Percentiles rank a stretch among this genome's conserved stretches.
These are phyloP conservation scores for Ashinkailepas kermadecensis DNA, from an alignment of 2,888 invertebrate genomes.

Conservation along the genomic window DNA sequence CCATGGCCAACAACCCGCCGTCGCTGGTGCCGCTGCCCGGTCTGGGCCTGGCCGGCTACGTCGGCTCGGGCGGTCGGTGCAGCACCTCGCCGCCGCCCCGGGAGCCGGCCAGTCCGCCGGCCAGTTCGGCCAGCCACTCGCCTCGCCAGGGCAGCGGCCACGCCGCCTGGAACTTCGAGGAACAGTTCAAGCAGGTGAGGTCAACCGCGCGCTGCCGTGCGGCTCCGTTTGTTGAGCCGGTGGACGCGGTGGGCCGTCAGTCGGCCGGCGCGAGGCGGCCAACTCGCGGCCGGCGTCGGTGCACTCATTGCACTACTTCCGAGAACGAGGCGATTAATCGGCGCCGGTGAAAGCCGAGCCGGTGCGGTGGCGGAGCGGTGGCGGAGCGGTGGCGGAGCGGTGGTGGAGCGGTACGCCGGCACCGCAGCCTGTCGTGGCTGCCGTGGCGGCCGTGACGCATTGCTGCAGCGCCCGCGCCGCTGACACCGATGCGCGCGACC, in stretches of 20 bases:
- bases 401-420: not conserved
- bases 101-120: not conserved
- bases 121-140: not conserved
- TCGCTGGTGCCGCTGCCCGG: constrained; percentile 15
- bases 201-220: not conserved
- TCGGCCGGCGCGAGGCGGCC: not conserved
- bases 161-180: constrained; percentile 20
- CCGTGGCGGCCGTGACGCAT: not conserved
- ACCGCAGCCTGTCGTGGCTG: not conserved
- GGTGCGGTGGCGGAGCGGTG: not conserved
- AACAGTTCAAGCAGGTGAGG: constrained; percentile 18
- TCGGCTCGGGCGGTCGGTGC: not conserved
- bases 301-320: not conserved
- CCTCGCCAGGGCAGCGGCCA: not conserved
- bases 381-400: no score
- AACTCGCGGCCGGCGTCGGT: not conserved
- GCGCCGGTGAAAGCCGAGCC: not conserved
- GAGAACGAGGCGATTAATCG: not conserved
- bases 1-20: constrained; percentile 18
- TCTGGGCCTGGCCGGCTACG: not conserved
- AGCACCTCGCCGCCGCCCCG: not conserved
- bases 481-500: not conserved
- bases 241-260: no score
- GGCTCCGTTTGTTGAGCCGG: no score
- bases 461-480: not conserved